A percentile compares a stretch with the other conserved stretches of the same genome.
phyloP scores from a whole-genome alignment of 2,888 invertebrate genomes.

The Chalcis sispes region DNA sequence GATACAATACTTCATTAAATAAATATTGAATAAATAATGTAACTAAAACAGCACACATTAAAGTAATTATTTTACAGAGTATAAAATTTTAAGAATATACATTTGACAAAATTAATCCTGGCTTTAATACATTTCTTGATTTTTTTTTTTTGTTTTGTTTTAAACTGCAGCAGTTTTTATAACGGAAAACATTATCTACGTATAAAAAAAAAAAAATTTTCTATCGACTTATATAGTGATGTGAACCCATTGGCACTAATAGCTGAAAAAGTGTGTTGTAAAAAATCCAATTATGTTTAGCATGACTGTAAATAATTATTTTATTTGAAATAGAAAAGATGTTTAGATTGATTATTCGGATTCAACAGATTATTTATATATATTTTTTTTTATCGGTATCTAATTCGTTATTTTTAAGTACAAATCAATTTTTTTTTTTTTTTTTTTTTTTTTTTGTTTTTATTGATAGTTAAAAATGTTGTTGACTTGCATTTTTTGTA shows the following conservation, averaged over 20 bases:
- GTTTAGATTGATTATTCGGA: neutral
- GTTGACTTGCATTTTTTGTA: no score
- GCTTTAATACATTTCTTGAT: neutral
- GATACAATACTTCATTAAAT: neutral
- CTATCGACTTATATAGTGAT: conserved; percentile 39
- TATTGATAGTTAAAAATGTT: no score
- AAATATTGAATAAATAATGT: no score
- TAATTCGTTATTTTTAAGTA: conserved; percentile 5
- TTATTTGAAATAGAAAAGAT: conserved; percentile 3
- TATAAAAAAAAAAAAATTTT: conserved; percentile 46
- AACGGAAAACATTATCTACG: conserved; percentile 26
- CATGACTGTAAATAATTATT: conserved; percentile 2
- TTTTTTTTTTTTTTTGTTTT: neutral
- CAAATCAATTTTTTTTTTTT: conserved; percentile 21
- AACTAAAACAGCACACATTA: no score
- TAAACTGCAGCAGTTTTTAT: conserved; percentile 41
- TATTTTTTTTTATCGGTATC: neutral
- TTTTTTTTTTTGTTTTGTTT: neutral
- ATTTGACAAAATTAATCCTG: no score
- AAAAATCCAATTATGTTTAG: conserved; percentile 39
- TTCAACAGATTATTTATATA: neutral
- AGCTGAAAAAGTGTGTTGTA: conserved; percentile 35
- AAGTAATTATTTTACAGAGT: conserved; percentile 18
- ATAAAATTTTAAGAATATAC: conserved; percentile 25
- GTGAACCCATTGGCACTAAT: conserved; percentile 44